phyloP scores from a whole-genome alignment of 2,113 vertebrate genomes.

The Struthidea cinerea region DNA sequence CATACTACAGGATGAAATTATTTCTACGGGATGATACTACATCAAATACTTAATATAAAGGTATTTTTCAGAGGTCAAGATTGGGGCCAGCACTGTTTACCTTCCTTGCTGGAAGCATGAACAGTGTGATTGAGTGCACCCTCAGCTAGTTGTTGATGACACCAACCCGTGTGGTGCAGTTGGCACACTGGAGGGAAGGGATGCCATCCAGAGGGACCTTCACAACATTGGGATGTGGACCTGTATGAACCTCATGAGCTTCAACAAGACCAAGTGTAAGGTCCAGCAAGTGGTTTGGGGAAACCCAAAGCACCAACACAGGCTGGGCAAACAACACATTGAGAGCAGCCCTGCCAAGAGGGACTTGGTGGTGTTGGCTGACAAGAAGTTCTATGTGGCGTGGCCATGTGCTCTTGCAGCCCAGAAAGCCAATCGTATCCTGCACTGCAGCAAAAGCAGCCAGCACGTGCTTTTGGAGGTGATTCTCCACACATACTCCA shows the following conservation, averaged over 20 bases:
- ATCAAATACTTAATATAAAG: background rate
- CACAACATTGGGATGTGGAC: background rate
- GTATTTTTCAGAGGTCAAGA: background rate
- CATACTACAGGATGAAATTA: background rate
- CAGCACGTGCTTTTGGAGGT: background rate
- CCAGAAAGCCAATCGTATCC: background rate
- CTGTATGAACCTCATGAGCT: background rate
- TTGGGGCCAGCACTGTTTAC: background rate
- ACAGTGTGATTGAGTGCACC: too few relatives aligned
- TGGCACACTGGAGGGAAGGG: background rate
- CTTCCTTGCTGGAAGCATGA: background rate
- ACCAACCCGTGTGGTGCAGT: background rate
- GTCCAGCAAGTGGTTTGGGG: background rate
- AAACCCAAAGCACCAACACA: background rate
- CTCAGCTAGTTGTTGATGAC: background rate
- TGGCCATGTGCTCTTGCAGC: background rate
- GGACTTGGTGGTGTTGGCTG: background rate
- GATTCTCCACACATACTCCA: background rate
- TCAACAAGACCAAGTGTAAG: background rate
- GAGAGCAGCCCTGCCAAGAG: background rate
- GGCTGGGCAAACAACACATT: accelerated
- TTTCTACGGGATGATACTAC: background rate
- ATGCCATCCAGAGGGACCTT: background rate
- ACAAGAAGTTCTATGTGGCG: accelerated
- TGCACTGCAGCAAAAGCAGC: background rate